These are phyloP conservation scores for Polydrusus pterygomalis DNA, from an alignment of 2,888 invertebrate genomes.

Conservation along the genomic window DNA sequence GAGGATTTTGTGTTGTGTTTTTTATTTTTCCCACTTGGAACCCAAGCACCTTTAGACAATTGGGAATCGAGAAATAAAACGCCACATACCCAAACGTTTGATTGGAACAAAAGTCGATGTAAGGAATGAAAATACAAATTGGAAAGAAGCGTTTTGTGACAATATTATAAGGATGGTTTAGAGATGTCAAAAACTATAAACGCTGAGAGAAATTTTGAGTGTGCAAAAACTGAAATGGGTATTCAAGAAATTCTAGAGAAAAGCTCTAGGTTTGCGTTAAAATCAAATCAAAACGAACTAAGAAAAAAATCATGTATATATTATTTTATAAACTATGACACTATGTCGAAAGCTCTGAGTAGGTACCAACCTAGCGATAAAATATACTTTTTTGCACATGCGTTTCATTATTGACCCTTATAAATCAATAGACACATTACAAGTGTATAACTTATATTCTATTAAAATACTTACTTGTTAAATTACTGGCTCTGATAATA, in stretches of 20 bases:
- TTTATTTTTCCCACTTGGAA: too few species aligned
- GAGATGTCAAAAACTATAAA: slow-evolving; percentile 76
- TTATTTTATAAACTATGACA: not conserved
- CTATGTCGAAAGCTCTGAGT: too few species aligned
- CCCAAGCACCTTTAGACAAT: slow-evolving; percentile 78
- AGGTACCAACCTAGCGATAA: too few species aligned
- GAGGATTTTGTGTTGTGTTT: too few species aligned
- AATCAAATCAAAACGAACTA: not conserved
- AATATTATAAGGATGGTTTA: slow-evolving; percentile 74
- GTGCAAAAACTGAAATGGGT: slow-evolving; percentile 78
- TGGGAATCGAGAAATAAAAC: slow-evolving; percentile 77
- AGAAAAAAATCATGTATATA: not conserved
- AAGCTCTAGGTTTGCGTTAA: too few species aligned
- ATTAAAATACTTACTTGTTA: too few species aligned
- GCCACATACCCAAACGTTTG: slow-evolving; percentile 77
- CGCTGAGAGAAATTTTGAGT: slow-evolving; percentile 77
- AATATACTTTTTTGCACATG: too few species aligned
- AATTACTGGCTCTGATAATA: too few species aligned
- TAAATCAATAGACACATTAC: too few species aligned
- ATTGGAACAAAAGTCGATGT: slow-evolving; percentile 78
- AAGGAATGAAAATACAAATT: slow-evolving; percentile 65
- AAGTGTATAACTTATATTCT: too few species aligned
- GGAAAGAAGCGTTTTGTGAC: slow-evolving; percentile 70
- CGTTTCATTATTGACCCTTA: too few species aligned
- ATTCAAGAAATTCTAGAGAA: slow-evolving; percentile 77